These are phyloP conservation scores for Irena cyanogastra DNA, from an alignment of 2,113 vertebrate genomes.

Conservation along the genomic window DNA sequence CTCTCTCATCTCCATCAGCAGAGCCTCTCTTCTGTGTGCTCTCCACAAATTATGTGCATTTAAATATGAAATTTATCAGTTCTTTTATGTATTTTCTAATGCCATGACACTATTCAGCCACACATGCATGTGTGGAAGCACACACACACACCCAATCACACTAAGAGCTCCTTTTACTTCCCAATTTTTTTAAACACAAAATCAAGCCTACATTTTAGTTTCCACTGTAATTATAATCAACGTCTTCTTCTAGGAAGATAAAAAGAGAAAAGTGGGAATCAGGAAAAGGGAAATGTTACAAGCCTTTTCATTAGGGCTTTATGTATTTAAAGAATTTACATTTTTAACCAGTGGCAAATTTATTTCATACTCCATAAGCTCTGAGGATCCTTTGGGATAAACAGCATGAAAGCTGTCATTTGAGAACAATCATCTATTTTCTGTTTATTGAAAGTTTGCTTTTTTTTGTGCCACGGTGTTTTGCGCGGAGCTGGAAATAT, in stretches of 20 bases:
- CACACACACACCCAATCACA: background rate
- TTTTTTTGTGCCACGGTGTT: conserved; percentile 25
- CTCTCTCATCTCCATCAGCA: background rate
- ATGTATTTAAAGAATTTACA: conserved; percentile 66
- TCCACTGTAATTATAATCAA: conserved; percentile 70
- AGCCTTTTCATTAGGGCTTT: conserved; percentile 58
- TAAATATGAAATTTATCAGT: background rate
- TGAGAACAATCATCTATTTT: conserved; percentile 55
- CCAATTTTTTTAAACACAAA: conserved; percentile 1
- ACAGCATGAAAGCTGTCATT: conserved; percentile 51
- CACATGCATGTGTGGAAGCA: background rate
- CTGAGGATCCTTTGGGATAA: conserved; percentile 57
- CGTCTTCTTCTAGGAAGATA: conserved; percentile 39
- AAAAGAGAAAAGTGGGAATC: conserved; percentile 58
- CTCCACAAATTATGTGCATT: background rate
- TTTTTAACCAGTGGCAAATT: conserved; percentile 63
- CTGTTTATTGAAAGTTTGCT: conserved; percentile 40
- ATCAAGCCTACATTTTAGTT: conserved; percentile 42
- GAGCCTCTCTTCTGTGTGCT: background rate
- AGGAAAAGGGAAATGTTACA: conserved; percentile 56
- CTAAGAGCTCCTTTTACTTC: conserved; percentile 17
- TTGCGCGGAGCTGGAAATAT: conserved; percentile 34
- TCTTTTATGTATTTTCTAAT: background rate
- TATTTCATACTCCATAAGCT: conserved; percentile 41
- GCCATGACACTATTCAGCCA: background rate